Conservation (phyloP, 2,888 invertebrate genomes). For the Homarus gammarus region DNA sequence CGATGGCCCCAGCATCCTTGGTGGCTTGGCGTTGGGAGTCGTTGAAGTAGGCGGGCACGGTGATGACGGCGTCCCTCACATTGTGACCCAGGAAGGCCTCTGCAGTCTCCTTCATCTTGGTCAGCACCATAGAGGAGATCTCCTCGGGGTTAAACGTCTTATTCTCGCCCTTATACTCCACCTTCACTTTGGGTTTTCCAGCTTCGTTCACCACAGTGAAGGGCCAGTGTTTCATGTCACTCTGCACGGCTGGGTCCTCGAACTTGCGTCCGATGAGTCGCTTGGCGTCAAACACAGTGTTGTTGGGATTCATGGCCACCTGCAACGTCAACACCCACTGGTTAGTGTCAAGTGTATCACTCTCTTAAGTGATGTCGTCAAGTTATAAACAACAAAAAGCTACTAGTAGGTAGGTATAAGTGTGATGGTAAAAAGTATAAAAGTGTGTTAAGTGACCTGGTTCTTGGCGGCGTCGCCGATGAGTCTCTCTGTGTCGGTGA, state of each 20-base stretch:
- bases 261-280: conserved; percentile 81
- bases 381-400: too few species aligned
- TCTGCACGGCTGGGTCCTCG: conserved; percentile 80
- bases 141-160: conserved; percentile 84
- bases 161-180: conserved; percentile 83
- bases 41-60: conserved; percentile 94
- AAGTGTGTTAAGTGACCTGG: conserved; percentile 20
- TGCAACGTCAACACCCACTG: conserved; percentile 72
- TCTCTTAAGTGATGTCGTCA: neutral
- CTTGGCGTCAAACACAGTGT: conserved; percentile 80
- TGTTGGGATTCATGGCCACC: conserved; percentile 81
- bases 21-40: conserved; percentile 95
- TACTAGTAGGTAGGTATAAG: too few species aligned
- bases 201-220: conserved; percentile 81
- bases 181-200: conserved; percentile 81
- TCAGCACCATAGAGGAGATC: conserved; percentile 85
- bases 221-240: conserved; percentile 84
- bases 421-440: too few species aligned
- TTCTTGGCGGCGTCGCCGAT: conserved; percentile 67
- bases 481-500: conserved; percentile 63
- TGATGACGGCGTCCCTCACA: conserved; percentile 92
- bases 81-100: conserved; percentile 92
- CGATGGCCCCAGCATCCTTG: conserved; percentile 91
- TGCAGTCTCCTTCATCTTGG: conserved; percentile 95
- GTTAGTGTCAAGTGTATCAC: neutral